Conservation (phyloP, 2,113 vertebrate genomes). For the Petrocephalus zakoni region DNA sequence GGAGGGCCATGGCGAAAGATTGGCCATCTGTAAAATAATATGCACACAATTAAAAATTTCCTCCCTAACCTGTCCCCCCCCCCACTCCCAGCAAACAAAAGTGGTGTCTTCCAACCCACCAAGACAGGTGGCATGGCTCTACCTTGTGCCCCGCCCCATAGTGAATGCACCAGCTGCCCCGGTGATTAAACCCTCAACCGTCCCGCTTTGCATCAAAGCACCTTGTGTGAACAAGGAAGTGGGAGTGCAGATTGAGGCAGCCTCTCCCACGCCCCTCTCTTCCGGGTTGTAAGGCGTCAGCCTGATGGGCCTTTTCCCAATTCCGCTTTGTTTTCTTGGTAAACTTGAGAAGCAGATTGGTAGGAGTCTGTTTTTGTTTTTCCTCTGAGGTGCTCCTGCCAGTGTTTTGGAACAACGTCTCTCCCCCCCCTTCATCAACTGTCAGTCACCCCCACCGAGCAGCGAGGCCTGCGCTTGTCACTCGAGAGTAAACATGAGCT, state of each 20-base stretch:
- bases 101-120: conserved; percentile 25
- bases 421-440: too few relatives aligned
- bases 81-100: conserved; percentile 22
- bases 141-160: conserved; percentile 22
- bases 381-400: neutral
- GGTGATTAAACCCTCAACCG: conserved; percentile 56
- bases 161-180: conserved; percentile 64
- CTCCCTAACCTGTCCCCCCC: conserved; percentile 27
- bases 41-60: neutral
- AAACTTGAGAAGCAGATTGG: neutral
- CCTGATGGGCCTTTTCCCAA: neutral
- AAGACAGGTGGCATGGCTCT: conserved; percentile 46
- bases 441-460: neutral
- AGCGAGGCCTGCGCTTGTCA: neutral
- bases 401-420: neutral
- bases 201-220: conserved; percentile 59
- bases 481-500: neutral
- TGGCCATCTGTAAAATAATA: neutral
- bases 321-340: conserved; percentile 6
- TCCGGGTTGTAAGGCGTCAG: neutral
- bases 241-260: conserved; percentile 54
- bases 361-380: conserved; percentile 9
- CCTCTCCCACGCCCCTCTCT: neutral
- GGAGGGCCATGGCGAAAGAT: neutral
- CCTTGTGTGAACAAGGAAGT: conserved; percentile 54